A percentile compares a stretch with the other conserved stretches of the same genome.
Conservation (phyloP, 2,113 vertebrate species). For the Rhineura floridana region DNA sequence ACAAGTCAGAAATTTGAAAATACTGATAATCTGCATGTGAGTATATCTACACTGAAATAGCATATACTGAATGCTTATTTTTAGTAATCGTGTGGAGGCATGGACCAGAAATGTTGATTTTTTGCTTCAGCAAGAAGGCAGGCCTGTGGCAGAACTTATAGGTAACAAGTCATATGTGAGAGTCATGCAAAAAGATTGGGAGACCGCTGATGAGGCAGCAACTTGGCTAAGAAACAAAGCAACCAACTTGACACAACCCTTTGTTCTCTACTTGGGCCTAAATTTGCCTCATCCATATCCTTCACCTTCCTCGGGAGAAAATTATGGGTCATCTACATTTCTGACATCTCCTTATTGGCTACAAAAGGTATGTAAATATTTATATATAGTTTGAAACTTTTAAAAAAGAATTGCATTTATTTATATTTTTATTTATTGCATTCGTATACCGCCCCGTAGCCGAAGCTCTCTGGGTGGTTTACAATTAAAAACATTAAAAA, state of each 20-base stretch:
- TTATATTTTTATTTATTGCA: too few relatives aligned
- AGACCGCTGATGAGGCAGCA: slow-evolving; percentile 79
- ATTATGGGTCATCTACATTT: slow-evolving; percentile 93
- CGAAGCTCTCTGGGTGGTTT: too few relatives aligned
- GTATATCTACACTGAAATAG: background rate
- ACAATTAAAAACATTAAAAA: too few relatives aligned
- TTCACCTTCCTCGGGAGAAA: slow-evolving; percentile 86
- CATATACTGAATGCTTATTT: slow-evolving; percentile 17
- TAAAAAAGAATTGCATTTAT: background rate
- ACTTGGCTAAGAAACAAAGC: slow-evolving; percentile 86
- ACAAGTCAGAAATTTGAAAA: background rate
- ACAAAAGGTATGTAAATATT: slow-evolving; percentile 78
- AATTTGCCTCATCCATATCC: slow-evolving; percentile 94
- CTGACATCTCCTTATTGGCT: slow-evolving; percentile 93
- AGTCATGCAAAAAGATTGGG: slow-evolving; percentile 89
- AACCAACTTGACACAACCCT: slow-evolving; percentile 76
- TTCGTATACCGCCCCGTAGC: too few relatives aligned
- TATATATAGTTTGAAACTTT: background rate
- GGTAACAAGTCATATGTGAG: slow-evolving; percentile 78
- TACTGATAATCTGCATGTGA: background rate
- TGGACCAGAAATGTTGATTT: slow-evolving; percentile 93
- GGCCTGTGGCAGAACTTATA: slow-evolving; percentile 84
- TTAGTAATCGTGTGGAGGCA: slow-evolving; percentile 95
- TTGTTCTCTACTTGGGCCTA: slow-evolving; percentile 92
- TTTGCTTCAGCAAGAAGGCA: slow-evolving; percentile 90